phyloP scores from a whole-genome alignment of 2,113 vertebrate genomes.

The Chionodraco myersi region DNA sequence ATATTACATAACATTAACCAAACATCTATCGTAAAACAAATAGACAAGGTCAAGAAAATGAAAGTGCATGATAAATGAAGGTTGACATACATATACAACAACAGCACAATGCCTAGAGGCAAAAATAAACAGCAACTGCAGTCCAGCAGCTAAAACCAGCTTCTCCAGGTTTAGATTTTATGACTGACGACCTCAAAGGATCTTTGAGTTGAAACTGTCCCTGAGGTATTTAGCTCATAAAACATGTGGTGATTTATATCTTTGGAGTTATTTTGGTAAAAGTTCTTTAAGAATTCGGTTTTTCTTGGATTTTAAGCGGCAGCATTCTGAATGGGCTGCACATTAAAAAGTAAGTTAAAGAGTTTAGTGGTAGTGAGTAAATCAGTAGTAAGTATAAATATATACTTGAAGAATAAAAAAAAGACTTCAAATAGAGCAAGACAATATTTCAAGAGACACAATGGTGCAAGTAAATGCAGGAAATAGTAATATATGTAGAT shows the following conservation, averaged over 20 bases:
- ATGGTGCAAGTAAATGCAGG: too few species aligned
- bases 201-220: background rate
- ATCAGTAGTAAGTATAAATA: too few species aligned
- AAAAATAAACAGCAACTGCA: background rate
- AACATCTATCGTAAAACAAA: background rate
- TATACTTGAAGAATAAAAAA: too few species aligned
- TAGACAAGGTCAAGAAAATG: background rate
- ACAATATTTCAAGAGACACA: too few species aligned
- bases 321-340: background rate
- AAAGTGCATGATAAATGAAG: background rate
- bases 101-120: background rate
- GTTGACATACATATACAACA: background rate
- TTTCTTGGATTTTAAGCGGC: background rate
- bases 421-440: too few species aligned
- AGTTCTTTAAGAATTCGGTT: background rate
- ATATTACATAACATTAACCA: background rate
- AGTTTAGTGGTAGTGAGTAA: background rate
- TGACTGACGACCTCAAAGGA: background rate
- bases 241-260: background rate
- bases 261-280: background rate
- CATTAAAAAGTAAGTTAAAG: background rate
- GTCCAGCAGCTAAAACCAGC: slow-evolving; percentile 20
- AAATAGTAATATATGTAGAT: too few species aligned
- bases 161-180: slow-evolving; percentile 12
- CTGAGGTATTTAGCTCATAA: background rate